Evolutionary conservation across 1,140 invertebrate species (phyloP).

Genomic region (Harpegnathos saltator): DNA sequence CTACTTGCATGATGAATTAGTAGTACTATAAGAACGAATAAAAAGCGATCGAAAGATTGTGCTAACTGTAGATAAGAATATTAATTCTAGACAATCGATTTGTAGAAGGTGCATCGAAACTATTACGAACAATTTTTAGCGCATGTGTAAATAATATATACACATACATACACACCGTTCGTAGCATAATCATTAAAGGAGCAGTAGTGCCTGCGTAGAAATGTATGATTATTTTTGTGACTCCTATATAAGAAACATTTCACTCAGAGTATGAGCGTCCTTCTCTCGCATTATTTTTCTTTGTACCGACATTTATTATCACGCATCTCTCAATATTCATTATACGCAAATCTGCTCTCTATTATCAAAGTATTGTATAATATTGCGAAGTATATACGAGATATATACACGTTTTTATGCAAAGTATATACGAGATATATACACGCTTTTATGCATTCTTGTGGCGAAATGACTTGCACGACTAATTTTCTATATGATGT

Average conservation of each 20-base stretch:
- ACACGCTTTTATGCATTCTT: slow-evolving; percentile 13
- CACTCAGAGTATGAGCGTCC: neutral
- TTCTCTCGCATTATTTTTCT: slow-evolving; percentile 30
- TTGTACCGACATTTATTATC: slow-evolving; percentile 40
- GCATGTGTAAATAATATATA: slow-evolving; percentile 6
- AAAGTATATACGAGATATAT: too few relatives aligned
- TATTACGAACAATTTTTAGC: slow-evolving; percentile 61
- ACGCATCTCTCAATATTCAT: slow-evolving; percentile 58
- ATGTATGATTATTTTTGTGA: slow-evolving; percentile 62
- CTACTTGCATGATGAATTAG: slow-evolving; percentile 14
- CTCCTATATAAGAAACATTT: slow-evolving; percentile 42
- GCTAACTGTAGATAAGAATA: slow-evolving; percentile 28
- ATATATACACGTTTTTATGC: neutral
- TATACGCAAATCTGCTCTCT: slow-evolving; percentile 69
- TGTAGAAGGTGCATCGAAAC: slow-evolving; percentile 65
- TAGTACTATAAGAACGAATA: neutral
- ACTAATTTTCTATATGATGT: slow-evolving; percentile 60
- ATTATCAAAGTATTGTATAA: slow-evolving; percentile 71
- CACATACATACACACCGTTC: slow-evolving; percentile 8
- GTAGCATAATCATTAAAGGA: slow-evolving; percentile 59
- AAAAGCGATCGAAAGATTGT: neutral
- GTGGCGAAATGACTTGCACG: slow-evolving; percentile 51
- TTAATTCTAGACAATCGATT: slow-evolving; percentile 69
- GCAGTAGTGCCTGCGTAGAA: slow-evolving; percentile 66
- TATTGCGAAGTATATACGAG: slow-evolving; percentile 34